Conservation (phyloP, 2,113 vertebrate genomes). For the Andinoacara biseriatus region DNA sequence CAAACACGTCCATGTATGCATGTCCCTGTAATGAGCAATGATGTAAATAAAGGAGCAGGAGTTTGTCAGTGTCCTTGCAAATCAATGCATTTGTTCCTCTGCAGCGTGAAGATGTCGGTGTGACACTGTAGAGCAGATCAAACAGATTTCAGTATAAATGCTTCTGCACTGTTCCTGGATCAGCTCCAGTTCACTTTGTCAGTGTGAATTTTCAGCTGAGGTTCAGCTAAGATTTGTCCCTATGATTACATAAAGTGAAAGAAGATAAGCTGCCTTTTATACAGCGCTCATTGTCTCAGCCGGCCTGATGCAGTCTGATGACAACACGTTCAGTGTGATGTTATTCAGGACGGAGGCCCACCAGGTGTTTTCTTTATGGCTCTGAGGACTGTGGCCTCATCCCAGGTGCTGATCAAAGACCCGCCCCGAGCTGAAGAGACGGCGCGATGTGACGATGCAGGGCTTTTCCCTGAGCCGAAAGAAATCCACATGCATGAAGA, state of each 20-base stretch:
- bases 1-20: constrained; percentile 59
- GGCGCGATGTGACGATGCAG: constrained; percentile 16
- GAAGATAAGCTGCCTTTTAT: constrained; percentile 4
- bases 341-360: constrained; percentile 1
- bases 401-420: constrained; percentile 36
- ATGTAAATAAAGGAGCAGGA: not conserved
- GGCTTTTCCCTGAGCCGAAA: not conserved
- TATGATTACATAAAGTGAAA: not conserved
- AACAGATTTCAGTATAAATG: not conserved
- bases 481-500: not conserved
- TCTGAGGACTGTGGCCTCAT: constrained; percentile 23
- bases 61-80: not conserved
- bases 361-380: constrained; percentile 51
- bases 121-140: not conserved
- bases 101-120: not conserved
- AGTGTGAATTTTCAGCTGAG: not conserved
- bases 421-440: not conserved
- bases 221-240: not conserved
- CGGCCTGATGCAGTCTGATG: not conserved
- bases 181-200: not conserved
- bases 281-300: constrained; percentile 1
- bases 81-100: not conserved
- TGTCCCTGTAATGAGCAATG: not conserved
- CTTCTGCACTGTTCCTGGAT: not conserved
- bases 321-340: constrained; percentile 1